Evolutionary conservation across 53 echinoderm and acorn worm species (phyloP).

Genomic region (Temnopleurus reevesii): DNA sequence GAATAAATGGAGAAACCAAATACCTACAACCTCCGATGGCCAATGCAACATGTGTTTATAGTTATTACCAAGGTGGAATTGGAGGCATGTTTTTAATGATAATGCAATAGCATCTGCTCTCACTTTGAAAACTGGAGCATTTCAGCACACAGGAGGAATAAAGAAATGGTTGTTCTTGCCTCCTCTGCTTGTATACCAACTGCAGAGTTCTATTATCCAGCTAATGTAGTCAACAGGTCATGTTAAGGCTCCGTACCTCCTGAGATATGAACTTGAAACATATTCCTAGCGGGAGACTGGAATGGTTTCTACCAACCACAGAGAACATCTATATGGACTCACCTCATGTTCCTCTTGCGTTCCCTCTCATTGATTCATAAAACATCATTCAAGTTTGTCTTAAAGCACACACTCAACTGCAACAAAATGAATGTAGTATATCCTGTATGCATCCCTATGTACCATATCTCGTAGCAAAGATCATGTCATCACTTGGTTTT

Average conservation of each 20-base stretch:
- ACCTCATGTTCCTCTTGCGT: conserved; percentile 34
- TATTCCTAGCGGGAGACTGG: not conserved
- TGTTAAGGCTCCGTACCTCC: not conserved
- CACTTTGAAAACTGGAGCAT: conserved; percentile 3
- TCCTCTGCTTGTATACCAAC: not conserved
- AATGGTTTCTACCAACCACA: conserved; percentile 19
- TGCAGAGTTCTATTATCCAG: not conserved
- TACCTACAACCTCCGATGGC: not conserved
- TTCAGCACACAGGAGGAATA: not conserved
- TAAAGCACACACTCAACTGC: no score
- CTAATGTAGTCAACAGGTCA: conserved; percentile 37
- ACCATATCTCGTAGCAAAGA: no score
- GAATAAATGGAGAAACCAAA: not conserved
- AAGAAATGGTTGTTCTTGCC: not conserved
- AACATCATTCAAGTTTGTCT: no score
- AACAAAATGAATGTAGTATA: no score
- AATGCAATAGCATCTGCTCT: not conserved
- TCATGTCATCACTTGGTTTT: conserved; percentile 19
- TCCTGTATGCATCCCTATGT: no score
- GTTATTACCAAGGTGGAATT: not conserved
- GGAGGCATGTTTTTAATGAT: not conserved
- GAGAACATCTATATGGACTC: not conserved
- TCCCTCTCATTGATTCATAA: no score
- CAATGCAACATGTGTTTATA: not conserved
- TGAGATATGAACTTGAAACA: conserved; percentile 8